Evolutionary conservation across 2,888 invertebrate species (phyloP), one percentile per base, ranked within the genome.

Genomic region (Amblyjoppa proteus): DNA sequence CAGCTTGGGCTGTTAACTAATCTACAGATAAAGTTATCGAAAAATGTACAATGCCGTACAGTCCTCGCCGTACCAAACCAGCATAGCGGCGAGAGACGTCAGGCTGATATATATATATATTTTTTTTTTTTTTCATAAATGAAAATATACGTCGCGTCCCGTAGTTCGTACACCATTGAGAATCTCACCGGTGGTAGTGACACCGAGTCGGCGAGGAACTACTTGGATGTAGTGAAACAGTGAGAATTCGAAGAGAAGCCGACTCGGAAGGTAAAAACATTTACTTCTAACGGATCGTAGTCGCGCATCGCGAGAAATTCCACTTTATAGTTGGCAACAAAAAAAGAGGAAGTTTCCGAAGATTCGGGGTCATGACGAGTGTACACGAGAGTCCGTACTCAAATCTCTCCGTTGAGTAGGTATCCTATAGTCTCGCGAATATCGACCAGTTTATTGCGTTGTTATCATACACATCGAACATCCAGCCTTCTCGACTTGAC

Each of bases 401-500:
- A 3, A 56, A 11, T 58, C 28, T 13, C 58, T 25, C 58, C 4
- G 58, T 58, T 25, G 58, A 28, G 28, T 58, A 58, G 58, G 28
- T 11, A 28, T 28, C 58, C 58, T 58, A 58, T 58, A 25, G 11
- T 13, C 13, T 58, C 28, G 13, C 58, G 28, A 58, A 58, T 58
- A 58, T 28, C 58, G 58, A 58, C 58, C 25, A 58, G 58, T 58
- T 58, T 58, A 28, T 58, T 25, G 28, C 58, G 28, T 13, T 58
- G 58, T 58, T 58, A 58, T 58, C 58, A 28, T 58, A 25, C 28
- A 4, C 25, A 58, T 1, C 58, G 25, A 11, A 13, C 25, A 7
- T 5, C 1, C 11, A 25, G 58, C 28, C 28, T 9, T 9, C 20
- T 58, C 13, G 58, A 58, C 28, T 25, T 28, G 28, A 9, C 58